A percentile compares a stretch with the other conserved stretches of the same genome.
Conservation (phyloP, 2,888 invertebrate genomes). For the Eueremaeus valkanovi region DNA sequence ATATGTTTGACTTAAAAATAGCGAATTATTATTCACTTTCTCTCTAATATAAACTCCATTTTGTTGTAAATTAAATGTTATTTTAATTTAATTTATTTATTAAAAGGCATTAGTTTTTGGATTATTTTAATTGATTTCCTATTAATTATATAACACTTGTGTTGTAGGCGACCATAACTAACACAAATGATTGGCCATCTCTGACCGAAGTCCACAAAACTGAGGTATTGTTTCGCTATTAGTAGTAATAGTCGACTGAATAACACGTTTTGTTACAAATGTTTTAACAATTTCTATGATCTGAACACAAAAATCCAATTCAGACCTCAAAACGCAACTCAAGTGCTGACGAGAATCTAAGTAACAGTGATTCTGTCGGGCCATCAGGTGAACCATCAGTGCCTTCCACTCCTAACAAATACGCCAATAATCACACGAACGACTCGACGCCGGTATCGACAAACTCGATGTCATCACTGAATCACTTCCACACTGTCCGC, state of each 20-base stretch:
- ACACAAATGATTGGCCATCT: constrained; percentile 46
- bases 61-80: not conserved
- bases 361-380: not conserved
- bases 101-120: no score
- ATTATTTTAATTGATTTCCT: not conserved
- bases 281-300: not conserved
- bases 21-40: no score
- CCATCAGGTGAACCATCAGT: not conserved
- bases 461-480: constrained; percentile 6
- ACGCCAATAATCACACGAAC: not conserved
- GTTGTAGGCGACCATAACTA: not conserved
- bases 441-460: not conserved
- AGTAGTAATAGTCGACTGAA: no score
- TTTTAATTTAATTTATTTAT: not conserved
- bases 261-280: no score
- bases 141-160: no score
- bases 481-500: not conserved
- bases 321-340: constrained; percentile 16
- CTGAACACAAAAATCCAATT: not conserved
- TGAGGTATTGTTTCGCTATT: constrained; percentile 45
- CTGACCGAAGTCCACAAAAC: constrained; percentile 46
- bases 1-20: not conserved
- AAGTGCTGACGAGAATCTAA: not conserved
- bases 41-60: not conserved
- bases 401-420: constrained; percentile 18